A percentile compares a stretch with the other conserved stretches of the same genome.
Conservation (phyloP, 2,888 invertebrate species). For the Seladonia tumulorum region DNA sequence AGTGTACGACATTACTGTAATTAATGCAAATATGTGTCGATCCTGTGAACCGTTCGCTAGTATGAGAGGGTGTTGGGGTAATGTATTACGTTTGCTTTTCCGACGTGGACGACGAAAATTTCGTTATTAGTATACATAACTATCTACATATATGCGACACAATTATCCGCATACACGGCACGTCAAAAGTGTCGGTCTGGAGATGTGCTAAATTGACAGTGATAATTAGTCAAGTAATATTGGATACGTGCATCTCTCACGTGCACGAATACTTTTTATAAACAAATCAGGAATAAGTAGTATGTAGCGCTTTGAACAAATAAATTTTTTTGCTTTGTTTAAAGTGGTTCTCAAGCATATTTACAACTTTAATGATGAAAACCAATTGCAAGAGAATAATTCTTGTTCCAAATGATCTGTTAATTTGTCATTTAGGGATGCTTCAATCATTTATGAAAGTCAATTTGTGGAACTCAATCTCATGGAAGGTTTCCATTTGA, state of each 20-base stretch:
- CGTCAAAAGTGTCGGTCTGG: slow-evolving; percentile 6
- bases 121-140: slow-evolving; percentile 35
- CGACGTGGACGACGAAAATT: slow-evolving; percentile 23
- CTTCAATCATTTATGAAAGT: no score
- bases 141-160: slow-evolving; percentile 17
- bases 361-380: no score
- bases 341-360: no score
- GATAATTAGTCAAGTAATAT: background rate
- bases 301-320: no score
- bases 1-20: background rate
- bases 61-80: background rate
- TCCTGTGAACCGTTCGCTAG: background rate
- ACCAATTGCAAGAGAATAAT: no score
- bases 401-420: no score
- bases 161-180: slow-evolving; percentile 31
- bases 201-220: background rate
- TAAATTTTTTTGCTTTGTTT: no score
- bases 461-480: background rate
- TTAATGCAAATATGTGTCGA: slow-evolving; percentile 6
- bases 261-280: background rate
- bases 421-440: no score
- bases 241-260: background rate
- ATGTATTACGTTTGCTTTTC: background rate
- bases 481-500: background rate
- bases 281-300: background rate